phyloP scores from a whole-genome alignment of 2,113 vertebrate genomes.

The Ameiurus melas region DNA sequence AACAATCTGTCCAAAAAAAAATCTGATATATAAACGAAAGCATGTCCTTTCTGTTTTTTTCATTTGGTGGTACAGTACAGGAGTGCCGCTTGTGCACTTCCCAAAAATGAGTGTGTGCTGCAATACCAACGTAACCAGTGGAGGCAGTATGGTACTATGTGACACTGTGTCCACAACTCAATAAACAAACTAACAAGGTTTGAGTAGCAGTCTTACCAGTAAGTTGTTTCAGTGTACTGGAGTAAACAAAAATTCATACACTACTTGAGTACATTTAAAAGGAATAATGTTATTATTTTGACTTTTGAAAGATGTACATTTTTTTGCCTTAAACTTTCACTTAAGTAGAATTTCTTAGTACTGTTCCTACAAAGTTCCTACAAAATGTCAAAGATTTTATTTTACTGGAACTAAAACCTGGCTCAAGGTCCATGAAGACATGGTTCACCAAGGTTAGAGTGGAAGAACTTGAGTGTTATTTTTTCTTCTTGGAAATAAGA shows the following conservation, averaged over 20 bases:
- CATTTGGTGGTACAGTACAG: neutral
- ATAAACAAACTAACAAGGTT: neutral
- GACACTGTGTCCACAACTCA: neutral
- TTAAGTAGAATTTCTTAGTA: too few relatives aligned
- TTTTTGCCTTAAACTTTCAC: neutral
- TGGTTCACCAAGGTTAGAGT: too few relatives aligned
- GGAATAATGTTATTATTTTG: neutral
- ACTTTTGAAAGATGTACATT: neutral
- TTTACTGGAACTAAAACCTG: too few relatives aligned
- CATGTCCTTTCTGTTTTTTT: neutral
- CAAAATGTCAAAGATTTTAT: too few relatives aligned
- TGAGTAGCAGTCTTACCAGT: neutral
- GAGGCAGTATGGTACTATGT: neutral
- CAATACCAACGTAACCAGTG: too few relatives aligned
- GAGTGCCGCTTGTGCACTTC: neutral
- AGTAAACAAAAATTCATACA: neutral
- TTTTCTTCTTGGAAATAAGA: too few relatives aligned
- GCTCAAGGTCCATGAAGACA: too few relatives aligned
- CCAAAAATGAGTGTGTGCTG: neutral
- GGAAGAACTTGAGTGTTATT: too few relatives aligned
- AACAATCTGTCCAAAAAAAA: neutral
- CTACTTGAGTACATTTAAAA: neutral
- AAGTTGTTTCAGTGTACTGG: neutral
- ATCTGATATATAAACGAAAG: neutral
- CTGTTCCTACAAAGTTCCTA: too few relatives aligned